A percentile compares a stretch with the other conserved stretches of the same genome.
These are phyloP conservation scores for Hyposoter dolosus DNA, from an alignment of 2,888 invertebrate genomes.

Conservation along the genomic window DNA sequence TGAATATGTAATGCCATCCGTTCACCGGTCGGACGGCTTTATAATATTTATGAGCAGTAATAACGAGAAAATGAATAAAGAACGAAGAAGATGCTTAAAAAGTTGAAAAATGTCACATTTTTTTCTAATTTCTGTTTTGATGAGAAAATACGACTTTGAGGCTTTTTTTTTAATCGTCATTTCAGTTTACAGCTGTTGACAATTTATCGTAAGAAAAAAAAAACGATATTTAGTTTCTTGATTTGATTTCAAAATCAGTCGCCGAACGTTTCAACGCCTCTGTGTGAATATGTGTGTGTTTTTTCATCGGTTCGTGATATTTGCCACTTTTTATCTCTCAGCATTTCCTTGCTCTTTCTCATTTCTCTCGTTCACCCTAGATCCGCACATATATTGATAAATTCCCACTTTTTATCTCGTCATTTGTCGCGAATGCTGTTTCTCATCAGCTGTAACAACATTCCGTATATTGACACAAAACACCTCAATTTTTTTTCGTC, in stretches of 20 bases:
- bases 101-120: not conserved
- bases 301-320: not conserved
- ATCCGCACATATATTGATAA: not conserved
- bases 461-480: not conserved
- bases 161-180: not conserved
- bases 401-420: conserved; percentile 9
- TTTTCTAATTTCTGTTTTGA: not conserved
- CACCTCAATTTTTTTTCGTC: not conserved
- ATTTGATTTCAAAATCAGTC: not conserved
- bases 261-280: not conserved
- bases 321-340: conserved; percentile 10
- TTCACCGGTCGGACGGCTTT: conserved; percentile 45
- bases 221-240: not conserved
- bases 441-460: conserved; percentile 37
- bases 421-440: not conserved
- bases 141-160: not conserved
- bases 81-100: conserved; percentile 16
- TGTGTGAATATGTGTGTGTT: not conserved
- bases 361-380: not conserved
- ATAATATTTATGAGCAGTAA: conserved; percentile 35
- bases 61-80: conserved; percentile 4
- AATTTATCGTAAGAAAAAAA: not conserved
- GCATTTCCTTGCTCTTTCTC: not conserved
- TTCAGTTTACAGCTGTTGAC: not conserved
- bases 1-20: conserved; percentile 46